Percentiles rank a stretch among this genome's conserved stretches.
Evolutionary conservation across 2,888 invertebrate genomes (phyloP).

Genomic region (Lamellibrachia satsuma): DNA sequence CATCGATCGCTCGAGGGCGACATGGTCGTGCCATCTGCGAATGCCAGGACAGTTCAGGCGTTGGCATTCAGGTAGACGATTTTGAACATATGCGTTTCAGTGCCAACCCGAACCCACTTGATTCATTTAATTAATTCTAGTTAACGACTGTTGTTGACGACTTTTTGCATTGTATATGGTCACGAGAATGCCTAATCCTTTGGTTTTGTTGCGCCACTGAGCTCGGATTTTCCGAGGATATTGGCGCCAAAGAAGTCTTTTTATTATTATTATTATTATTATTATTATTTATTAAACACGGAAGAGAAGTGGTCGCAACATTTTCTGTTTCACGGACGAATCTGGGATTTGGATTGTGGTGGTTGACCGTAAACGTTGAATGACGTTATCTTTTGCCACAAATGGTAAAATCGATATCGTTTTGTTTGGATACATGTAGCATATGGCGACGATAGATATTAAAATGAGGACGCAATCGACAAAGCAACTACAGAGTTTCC

Average conservation of each 20-base stretch:
- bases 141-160: not conserved
- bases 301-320: not conserved
- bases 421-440: not conserved
- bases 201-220: too few species aligned
- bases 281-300: too few species aligned
- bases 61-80: too few species aligned
- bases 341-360: not conserved
- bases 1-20: not conserved
- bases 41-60: not conserved
- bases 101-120: not conserved
- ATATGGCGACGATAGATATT: not conserved
- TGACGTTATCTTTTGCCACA: not conserved
- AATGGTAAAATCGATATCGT: not conserved
- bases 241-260: too few species aligned
- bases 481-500: not conserved
- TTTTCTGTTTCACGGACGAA: not conserved
- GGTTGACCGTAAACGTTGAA: not conserved
- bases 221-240: too few species aligned
- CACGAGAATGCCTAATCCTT: too few species aligned
- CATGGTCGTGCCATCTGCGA: not conserved
- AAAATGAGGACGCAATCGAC: not conserved
- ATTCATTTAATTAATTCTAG: not conserved
- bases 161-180: too few species aligned
- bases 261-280: too few species aligned
- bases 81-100: not conserved